phyloP scores from a whole-genome alignment of 2,797 vertebrate genomes.

The Onychomys leucogaster region DNA sequence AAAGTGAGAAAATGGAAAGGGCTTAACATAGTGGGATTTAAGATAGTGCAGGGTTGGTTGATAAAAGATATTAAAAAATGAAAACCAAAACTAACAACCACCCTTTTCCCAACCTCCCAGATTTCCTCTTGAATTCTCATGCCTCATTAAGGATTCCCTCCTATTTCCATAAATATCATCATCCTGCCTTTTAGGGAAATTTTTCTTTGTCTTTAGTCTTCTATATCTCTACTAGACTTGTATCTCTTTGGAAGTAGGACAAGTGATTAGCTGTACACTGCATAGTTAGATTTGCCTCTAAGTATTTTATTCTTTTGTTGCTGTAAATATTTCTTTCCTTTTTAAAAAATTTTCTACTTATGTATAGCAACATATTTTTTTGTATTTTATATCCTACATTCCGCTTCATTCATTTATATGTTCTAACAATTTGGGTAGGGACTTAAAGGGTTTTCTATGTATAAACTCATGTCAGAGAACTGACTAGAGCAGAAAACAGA shows the following conservation, averaged over 20 bases:
- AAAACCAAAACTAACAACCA: neutral
- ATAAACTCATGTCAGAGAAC: neutral
- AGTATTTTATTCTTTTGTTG: neutral
- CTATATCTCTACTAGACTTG: slow-evolving; percentile 26
- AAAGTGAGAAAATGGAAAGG: neutral
- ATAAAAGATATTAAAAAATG: slow-evolving; percentile 2
- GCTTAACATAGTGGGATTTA: slow-evolving; percentile 14
- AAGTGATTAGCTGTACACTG: neutral
- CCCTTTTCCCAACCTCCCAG: neutral
- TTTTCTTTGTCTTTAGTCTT: slow-evolving; percentile 25
- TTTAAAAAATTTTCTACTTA: neutral
- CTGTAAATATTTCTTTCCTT: neutral
- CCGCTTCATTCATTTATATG: neutral
- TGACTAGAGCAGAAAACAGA: neutral
- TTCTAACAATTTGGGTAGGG: neutral
- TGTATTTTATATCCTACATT: neutral
- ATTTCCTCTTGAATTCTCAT: slow-evolving; percentile 27
- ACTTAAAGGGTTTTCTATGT: neutral
- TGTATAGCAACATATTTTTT: neutral
- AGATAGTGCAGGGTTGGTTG: neutral
- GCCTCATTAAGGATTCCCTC: neutral
- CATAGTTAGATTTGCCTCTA: neutral
- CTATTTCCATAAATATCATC: neutral
- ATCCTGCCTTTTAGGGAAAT: neutral
- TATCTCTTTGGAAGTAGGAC: neutral